Evolutionary conservation across 2,888 invertebrate genomes (phyloP).

Genomic region (Acanthosepion pharaonis): DNA sequence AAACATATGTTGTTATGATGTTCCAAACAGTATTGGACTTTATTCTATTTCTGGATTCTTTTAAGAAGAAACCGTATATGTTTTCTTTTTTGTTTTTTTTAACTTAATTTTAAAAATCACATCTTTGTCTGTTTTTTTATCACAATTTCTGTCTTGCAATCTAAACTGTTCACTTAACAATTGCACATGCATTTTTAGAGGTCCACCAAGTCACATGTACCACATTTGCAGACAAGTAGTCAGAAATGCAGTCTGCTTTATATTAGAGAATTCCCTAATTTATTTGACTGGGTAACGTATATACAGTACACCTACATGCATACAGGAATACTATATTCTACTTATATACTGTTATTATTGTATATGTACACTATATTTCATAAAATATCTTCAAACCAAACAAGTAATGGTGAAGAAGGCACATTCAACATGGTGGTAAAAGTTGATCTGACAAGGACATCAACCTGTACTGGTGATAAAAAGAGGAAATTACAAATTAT

Average conservation of each 20-base stretch:
- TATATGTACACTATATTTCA: slow-evolving; percentile 33
- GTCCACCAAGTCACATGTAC: slow-evolving; percentile 23
- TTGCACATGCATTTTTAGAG: not conserved
- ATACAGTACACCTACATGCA: slow-evolving; percentile 33
- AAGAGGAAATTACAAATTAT: not conserved
- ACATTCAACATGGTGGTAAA: slow-evolving; percentile 8
- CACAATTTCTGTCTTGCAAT: not conserved
- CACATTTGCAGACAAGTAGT: not conserved
- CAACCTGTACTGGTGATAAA: not conserved
- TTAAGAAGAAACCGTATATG: not conserved
- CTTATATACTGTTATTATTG: slow-evolving; percentile 21
- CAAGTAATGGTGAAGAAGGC: slow-evolving; percentile 22
- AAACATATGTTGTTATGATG: not conserved
- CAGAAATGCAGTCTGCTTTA: not conserved
- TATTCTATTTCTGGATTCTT: not conserved
- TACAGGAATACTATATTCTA: slow-evolving; percentile 33
- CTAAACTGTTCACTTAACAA: not conserved
- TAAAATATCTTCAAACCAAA: slow-evolving; percentile 33
- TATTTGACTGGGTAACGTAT: slow-evolving; percentile 33
- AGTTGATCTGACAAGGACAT: not conserved
- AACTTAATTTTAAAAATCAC: not conserved
- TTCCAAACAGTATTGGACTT: not conserved
- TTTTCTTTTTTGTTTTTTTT: not conserved
- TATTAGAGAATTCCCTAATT: slow-evolving; percentile 33
- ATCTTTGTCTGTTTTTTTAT: not conserved